Conservation (phyloP, 2,888 invertebrate genomes). For the Lepidocyrtinus sp. region DNA sequence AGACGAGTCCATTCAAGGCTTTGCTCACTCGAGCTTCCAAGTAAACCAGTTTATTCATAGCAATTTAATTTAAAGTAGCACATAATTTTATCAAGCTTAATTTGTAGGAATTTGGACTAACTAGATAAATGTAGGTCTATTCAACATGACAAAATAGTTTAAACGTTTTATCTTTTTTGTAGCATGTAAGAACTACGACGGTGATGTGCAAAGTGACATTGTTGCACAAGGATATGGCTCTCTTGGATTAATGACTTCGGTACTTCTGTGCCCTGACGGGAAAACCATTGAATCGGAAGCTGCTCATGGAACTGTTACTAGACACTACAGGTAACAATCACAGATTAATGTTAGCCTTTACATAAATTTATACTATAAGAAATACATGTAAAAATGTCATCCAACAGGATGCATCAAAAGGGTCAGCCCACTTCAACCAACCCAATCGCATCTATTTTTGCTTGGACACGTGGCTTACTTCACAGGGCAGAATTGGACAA, state of each 20-base stretch:
- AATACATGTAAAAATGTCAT: neutral
- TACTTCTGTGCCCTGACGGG: conserved; percentile 89
- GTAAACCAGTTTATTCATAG: conserved; percentile 72
- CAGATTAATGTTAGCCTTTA: neutral
- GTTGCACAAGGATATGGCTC: conserved; percentile 87
- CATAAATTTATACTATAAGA: neutral
- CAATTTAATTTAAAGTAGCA: conserved; percentile 1
- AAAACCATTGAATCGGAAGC: conserved; percentile 93
- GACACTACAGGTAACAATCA: conserved; percentile 78
- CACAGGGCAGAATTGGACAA: conserved; percentile 88
- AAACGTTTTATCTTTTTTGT: no score
- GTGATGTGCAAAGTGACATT: conserved; percentile 91
- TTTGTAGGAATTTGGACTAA: conserved; percentile 20
- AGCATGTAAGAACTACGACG: conserved; percentile 93
- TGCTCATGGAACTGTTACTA: conserved; percentile 92
- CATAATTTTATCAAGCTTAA: conserved; percentile 18
- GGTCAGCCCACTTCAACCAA: conserved; percentile 91
- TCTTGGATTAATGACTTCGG: conserved; percentile 82
- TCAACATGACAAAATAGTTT: no score
- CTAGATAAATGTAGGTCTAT: neutral
- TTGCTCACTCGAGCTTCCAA: conserved; percentile 91
- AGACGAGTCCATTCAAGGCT: conserved; percentile 86
- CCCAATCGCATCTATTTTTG: conserved; percentile 92
- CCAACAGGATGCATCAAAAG: conserved; percentile 83
- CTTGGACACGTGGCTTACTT: conserved; percentile 89